Base-by-base conservation (phyloP, 1,140 invertebrate genomes). In the Chironomus striatipennis region DNA sequence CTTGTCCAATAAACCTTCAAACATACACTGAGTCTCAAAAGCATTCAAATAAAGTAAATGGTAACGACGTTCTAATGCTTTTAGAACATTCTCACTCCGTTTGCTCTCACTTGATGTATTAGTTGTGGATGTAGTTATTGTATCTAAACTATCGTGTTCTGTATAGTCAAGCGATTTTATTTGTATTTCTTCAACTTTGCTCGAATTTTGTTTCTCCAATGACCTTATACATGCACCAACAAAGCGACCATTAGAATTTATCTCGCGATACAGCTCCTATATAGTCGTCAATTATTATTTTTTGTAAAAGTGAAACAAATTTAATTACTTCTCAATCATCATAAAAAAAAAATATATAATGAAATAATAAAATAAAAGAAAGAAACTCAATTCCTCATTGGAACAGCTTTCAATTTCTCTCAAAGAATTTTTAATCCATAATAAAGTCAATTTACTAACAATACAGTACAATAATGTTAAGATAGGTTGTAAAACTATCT, bases 11-110 rank as follows among this genome's bases (percentile, higher is more conserved):
- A 90, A 85, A 75, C 87, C 86, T 81, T 93, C 92, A 76, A 94
- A 85, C 79, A 91, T 87, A 83, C 91, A 93, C 84, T 94, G 92
- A 90, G 94, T 93, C 87, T 97, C 95, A 78, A 96, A 86, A 20
- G 92, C 91, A 76, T 91, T 86, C 78, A 97, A 84, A 85, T 93
- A 96, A 75, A 96, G 85, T 76, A 91, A 87, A 81, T 96, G 93
- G 92, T 93, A 96, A 78, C 93, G 90, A 70, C 90, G 85, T 83
- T 96, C 91, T 70, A 96, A 84, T 42, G 88, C 89, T 75, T 81
- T 74, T 83, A 81, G 76, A 85, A 86, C 77, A 79, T 82, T 77
- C 75, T 82, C 79, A 57, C 76, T 76, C 74, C 78, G 79, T 74
- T 79, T 77, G n/a, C 9, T 76, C 5, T 73, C 73, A 72, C 34